These are phyloP conservation scores for Pandion haliaetus DNA, from an alignment of 2,113 vertebrate genomes.

Conservation along the genomic window DNA sequence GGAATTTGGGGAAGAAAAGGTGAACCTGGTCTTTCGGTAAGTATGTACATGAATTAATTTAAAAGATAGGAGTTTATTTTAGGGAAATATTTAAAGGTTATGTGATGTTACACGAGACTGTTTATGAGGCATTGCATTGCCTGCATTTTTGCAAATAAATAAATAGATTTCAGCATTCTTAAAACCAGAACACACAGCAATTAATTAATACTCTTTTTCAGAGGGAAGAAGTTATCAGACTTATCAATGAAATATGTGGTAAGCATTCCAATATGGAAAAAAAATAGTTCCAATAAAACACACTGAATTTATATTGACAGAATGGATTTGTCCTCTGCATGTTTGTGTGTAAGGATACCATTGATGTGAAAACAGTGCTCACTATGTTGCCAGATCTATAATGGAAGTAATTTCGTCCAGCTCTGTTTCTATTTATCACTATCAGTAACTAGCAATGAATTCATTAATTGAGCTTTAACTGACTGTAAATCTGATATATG, in stretches of 20 bases:
- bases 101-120: background rate
- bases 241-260: conserved; percentile 89
- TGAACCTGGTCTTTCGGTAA: conserved; percentile 82
- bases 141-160: background rate
- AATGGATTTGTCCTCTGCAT: background rate
- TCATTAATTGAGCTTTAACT: background rate
- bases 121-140: background rate
- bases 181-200: background rate
- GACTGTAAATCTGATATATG: background rate
- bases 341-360: background rate
- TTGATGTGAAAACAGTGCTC: background rate
- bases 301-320: background rate
- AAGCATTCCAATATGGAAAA: conserved; percentile 46
- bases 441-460: background rate
- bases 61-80: background rate
- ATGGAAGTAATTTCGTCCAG: background rate
- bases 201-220: conserved; percentile 48
- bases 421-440: background rate
- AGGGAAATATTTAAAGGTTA: background rate
- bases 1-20: conserved; percentile 81
- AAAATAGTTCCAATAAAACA: background rate
- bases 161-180: background rate
- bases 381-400: background rate
- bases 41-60: conserved; percentile 43
- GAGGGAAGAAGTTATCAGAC: conserved; percentile 86